phyloP scores from a whole-genome alignment of 2,888 invertebrate species.

The Danaus chrysippus region DNA sequence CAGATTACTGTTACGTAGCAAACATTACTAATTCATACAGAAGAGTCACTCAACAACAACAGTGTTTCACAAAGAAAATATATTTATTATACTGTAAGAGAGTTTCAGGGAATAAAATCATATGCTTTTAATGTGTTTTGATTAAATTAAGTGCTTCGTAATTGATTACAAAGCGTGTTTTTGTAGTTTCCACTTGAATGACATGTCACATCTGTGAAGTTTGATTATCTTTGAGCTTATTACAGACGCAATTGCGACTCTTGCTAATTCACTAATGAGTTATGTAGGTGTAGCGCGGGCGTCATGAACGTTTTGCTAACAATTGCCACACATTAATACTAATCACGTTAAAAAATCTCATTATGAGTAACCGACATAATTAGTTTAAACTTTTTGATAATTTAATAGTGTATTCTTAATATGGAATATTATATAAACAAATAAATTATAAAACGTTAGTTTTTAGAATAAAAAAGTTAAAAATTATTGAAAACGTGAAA shows the following conservation, averaged over 20 bases:
- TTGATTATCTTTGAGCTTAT: slow-evolving; percentile 60
- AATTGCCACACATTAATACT: slow-evolving; percentile 59
- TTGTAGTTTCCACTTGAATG: neutral
- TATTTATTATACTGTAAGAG: no score
- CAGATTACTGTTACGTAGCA: slow-evolving; percentile 53
- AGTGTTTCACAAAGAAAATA: slow-evolving; percentile 33
- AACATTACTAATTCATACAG: slow-evolving; percentile 30
- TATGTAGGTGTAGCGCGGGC: slow-evolving; percentile 78
- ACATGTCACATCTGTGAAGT: slow-evolving; percentile 44
- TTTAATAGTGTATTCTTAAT: neutral
- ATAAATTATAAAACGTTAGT: slow-evolving; percentile 79
- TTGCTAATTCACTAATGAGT: slow-evolving; percentile 76
- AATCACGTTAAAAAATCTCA: slow-evolving; percentile 52
- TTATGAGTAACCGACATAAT: neutral
- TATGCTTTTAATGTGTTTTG: no score
- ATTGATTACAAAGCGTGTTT: no score
- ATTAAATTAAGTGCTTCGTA: no score
- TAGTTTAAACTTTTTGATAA: neutral
- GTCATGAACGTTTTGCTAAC: slow-evolving; percentile 63
- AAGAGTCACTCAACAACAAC: slow-evolving; percentile 33
- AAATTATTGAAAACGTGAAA: slow-evolving; percentile 72
- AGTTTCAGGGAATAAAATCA: no score
- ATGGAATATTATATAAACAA: slow-evolving; percentile 51
- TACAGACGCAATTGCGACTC: slow-evolving; percentile 70
- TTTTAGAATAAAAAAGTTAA: slow-evolving; percentile 75